These are phyloP conservation scores for Clarias magur DNA, from an alignment of 2,113 vertebrate genomes.

Conservation along the genomic window DNA sequence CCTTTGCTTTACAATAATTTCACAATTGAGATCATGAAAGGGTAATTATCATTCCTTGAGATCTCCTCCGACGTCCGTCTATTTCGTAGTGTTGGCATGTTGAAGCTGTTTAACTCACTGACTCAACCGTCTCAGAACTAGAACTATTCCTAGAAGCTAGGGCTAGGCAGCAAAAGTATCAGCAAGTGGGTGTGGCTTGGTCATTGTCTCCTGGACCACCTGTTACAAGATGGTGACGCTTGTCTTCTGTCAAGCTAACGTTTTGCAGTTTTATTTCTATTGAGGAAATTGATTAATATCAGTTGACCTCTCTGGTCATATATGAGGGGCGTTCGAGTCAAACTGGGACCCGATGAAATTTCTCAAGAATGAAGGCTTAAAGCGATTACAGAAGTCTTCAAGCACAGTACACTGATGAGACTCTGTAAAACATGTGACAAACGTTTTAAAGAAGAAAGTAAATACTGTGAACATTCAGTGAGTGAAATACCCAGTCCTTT, in stretches of 20 bases:
- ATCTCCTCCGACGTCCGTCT: neutral
- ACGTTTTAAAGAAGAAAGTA: too few relatives aligned
- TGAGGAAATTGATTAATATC: neutral
- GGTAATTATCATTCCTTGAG: neutral
- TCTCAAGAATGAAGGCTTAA: too few relatives aligned
- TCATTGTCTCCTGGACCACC: neutral
- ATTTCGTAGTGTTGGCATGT: neutral
- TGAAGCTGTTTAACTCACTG: neutral
- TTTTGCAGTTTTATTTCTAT: neutral
- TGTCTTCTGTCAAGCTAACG: neutral
- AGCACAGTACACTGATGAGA: too few relatives aligned
- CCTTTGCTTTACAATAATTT: too few relatives aligned
- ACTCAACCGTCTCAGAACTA: neutral
- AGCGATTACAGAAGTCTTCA: too few relatives aligned
- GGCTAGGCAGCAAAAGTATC: neutral
- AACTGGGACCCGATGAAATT: too few relatives aligned
- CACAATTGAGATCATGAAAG: too few relatives aligned
- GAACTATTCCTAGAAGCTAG: neutral
- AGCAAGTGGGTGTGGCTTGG: neutral
- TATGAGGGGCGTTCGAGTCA: too few relatives aligned
- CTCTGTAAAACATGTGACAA: too few relatives aligned
- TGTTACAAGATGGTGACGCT: neutral
- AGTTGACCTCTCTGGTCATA: neutral
- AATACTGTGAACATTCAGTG: too few relatives aligned
- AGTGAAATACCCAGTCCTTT: too few relatives aligned